phyloP scores from a whole-genome alignment of 2,113 vertebrate genomes.

The Struthio camelus region DNA sequence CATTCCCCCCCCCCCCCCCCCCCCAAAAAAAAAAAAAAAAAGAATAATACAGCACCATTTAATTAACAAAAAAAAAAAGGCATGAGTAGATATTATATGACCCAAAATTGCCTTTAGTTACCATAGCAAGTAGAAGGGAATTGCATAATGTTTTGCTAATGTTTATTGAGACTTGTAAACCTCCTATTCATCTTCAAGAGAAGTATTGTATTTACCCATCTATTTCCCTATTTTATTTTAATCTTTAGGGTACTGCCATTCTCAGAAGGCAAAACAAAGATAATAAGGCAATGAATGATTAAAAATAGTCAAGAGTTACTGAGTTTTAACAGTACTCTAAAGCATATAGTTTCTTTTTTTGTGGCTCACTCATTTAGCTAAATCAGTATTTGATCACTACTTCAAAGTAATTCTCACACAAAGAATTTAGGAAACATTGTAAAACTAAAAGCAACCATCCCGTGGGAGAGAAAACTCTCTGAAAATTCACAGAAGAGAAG shows the following conservation, averaged over 20 bases:
- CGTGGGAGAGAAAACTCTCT: conserved; percentile 33
- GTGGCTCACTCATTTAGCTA: conserved; percentile 57
- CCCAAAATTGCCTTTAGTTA: neutral
- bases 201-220: neutral
- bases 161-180: neutral
- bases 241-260: conserved; percentile 10
- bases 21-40: no score
- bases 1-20: no score
- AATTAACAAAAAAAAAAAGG: neutral
- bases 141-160: neutral
- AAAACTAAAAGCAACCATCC: conserved; percentile 17
- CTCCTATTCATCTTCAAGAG: conserved; percentile 3
- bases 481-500: conserved; percentile 23
- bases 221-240: conserved; percentile 44
- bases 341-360: conserved; percentile 37
- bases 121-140: neutral
- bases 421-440: conserved; percentile 52
- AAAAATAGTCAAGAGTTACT: conserved; percentile 45
- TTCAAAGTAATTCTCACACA: conserved; percentile 62
- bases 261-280: conserved; percentile 36
- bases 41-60: neutral
- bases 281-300: conserved; percentile 51
- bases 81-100: neutral
- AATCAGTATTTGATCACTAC: conserved; percentile 53
- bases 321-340: conserved; percentile 42